Evolutionary conservation across 2,797 vertebrate genomes (phyloP).

Genomic region (Malacoraja senta): DNA sequence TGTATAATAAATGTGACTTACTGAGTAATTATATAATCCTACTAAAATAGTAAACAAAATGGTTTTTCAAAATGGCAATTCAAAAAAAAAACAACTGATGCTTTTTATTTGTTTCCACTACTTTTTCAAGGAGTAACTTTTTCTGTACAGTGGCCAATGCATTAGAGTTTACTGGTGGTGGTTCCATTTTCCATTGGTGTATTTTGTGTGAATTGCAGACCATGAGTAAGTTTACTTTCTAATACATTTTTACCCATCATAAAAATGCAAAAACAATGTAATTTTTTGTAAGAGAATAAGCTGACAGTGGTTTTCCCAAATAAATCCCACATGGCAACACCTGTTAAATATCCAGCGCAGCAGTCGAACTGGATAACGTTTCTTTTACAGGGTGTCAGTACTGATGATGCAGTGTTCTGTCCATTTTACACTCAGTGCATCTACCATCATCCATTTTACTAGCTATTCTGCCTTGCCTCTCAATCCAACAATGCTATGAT

Average conservation of each 20-base stretch:
- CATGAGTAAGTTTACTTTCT: background rate
- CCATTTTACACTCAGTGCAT: background rate
- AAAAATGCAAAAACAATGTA: background rate
- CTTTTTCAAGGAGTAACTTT: background rate
- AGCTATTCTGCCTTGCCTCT: background rate
- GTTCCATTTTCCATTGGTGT: background rate
- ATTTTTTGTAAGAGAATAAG: background rate
- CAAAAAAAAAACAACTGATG: background rate
- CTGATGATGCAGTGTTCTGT: background rate
- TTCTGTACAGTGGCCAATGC: background rate
- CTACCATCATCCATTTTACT: background rate
- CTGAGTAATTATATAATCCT: background rate
- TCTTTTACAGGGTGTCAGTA: background rate
- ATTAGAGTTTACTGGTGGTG: background rate
- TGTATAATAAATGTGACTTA: background rate
- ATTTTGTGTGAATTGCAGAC: background rate
- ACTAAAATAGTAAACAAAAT: background rate
- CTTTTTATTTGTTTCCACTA: background rate
- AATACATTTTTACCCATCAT: too few relatives aligned
- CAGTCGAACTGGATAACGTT: too few relatives aligned
- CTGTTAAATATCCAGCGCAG: background rate
- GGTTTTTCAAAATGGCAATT: too few relatives aligned
- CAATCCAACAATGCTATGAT: too few relatives aligned
- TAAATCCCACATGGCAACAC: background rate
- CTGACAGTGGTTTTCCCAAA: too few relatives aligned